Base-by-base conservation (phyloP, 2,113 vertebrate genomes). In the Mastomys coucha region DNA sequence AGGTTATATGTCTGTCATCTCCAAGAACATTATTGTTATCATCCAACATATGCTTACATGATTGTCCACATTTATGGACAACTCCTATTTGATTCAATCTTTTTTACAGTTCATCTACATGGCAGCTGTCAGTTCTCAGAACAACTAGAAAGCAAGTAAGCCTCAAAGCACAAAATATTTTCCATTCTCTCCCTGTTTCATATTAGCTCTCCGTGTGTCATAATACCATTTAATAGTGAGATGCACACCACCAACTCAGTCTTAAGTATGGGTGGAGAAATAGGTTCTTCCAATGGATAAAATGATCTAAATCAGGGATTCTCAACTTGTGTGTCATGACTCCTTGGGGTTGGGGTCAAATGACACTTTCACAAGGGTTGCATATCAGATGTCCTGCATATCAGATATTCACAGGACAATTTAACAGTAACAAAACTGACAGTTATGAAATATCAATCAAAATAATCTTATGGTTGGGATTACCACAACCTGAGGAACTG, bases 261-360 rank as follows among this genome's bases (percentile, higher is more conserved):
- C 88, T 75, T 85, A 94, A 94, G n/a, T n/a, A n/a, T 20, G 28
- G 42, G 1, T 73, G 36, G 24, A 84, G 39, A 92, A 82, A 58
- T 39, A 78, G 7, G 4, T 22, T 90, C 13, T 14, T 14, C 5
- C 14, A 73, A 70, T 7, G 28, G 31, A 93, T 42, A 39, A 73
- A 20, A 95, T 14, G 42, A 63, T 45, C 42, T 81, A 86, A 85
- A 65, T 4, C 36, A 65, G 58, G 11, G 26, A 20, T 85, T 39
- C 22, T 42, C 22, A 16, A 28, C 22, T 14, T 82, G 56, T 26
- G 36, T 56, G 56, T 60, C 24, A 17, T 82, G 7, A 60, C 12
- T 6, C 22, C 36, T 82, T 82, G 22, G 39, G 39, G 73, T 1
- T 9, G 49, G 0, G n/a, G 36, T 28, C 13, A 6, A 81, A 58